phyloP scores from a whole-genome alignment of 2,113 vertebrate genomes.

The Gobius niger region DNA sequence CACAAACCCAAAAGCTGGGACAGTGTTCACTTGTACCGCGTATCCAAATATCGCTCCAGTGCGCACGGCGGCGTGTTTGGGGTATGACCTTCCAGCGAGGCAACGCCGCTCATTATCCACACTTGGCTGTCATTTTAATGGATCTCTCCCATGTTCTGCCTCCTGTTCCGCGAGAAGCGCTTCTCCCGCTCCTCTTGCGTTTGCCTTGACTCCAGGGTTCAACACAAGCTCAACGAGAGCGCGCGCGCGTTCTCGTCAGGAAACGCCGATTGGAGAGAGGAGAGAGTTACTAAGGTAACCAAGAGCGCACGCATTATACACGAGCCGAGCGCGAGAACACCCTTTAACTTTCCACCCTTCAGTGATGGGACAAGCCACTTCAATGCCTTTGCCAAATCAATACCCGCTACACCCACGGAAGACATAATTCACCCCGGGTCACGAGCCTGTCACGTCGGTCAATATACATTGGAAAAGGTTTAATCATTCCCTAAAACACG shows the following conservation, averaged over 20 bases:
- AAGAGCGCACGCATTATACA: slow-evolving; percentile 71
- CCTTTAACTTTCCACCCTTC: slow-evolving; percentile 40
- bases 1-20: slow-evolving; percentile 44
- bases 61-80: slow-evolving; percentile 37
- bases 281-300: slow-evolving; percentile 82
- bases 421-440: not conserved
- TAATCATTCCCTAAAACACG: not conserved
- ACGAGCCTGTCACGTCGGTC: not conserved
- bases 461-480: not conserved
- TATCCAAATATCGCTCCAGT: slow-evolving; percentile 66
- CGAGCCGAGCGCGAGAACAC: slow-evolving; percentile 47
- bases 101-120: slow-evolving; percentile 58
- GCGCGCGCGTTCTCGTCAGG: slow-evolving; percentile 74
- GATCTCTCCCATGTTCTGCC: slow-evolving; percentile 26
- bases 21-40: slow-evolving; percentile 47
- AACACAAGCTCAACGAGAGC: slow-evolving; percentile 65
- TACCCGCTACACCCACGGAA: not conserved
- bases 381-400: slow-evolving; percentile 2
- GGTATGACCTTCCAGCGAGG: slow-evolving; percentile 55
- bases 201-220: slow-evolving; percentile 67
- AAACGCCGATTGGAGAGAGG: slow-evolving; percentile 73
- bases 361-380: slow-evolving; percentile 5
- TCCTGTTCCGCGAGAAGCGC: slow-evolving; percentile 29
- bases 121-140: slow-evolving; percentile 47
- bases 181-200: slow-evolving; percentile 66